Evolutionary conservation across 2,797 vertebrate genomes (phyloP).

Genomic region (Zalophus californianus): DNA sequence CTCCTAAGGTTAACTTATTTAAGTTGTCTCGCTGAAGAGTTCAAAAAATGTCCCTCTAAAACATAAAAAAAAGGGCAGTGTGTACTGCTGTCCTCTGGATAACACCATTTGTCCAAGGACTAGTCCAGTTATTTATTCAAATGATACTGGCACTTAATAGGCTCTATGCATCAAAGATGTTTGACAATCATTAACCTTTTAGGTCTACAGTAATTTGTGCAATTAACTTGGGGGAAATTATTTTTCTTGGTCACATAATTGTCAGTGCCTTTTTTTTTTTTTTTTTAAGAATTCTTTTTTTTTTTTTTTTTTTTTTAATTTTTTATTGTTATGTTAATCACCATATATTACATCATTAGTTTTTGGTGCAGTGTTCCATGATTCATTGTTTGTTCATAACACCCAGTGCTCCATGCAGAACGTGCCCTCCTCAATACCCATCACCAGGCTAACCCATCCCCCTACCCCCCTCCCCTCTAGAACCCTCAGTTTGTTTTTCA

Average conservation of each 20-base stretch:
- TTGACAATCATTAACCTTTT: constrained; percentile 83
- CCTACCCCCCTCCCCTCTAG: too few relatives aligned
- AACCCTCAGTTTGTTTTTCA: too few relatives aligned
- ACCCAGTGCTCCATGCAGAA: too few relatives aligned
- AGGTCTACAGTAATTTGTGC: constrained; percentile 80
- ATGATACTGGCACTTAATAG: constrained; percentile 73
- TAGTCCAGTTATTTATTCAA: constrained; percentile 73
- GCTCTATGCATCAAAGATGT: constrained; percentile 74
- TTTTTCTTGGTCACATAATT: constrained; percentile 78
- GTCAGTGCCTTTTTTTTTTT: constrained; percentile 57
- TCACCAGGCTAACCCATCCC: too few relatives aligned
- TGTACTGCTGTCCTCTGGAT: constrained; percentile 47
- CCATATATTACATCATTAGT: too few relatives aligned
- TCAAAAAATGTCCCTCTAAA: constrained; percentile 32
- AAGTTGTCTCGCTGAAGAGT: background rate
- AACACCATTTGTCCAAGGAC: constrained; percentile 57
- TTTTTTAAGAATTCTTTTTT: constrained; percentile 56
- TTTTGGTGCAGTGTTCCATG: too few relatives aligned
- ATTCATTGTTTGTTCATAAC: too few relatives aligned
- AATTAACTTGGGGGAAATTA: constrained; percentile 83
- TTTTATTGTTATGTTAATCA: too few relatives aligned
- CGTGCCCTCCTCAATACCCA: too few relatives aligned
- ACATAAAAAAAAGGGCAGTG: background rate
- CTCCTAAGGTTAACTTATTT: background rate
- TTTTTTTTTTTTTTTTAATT: too few relatives aligned